Conservation (phyloP, 2,888 invertebrate genomes). For the Patella pellucida region DNA sequence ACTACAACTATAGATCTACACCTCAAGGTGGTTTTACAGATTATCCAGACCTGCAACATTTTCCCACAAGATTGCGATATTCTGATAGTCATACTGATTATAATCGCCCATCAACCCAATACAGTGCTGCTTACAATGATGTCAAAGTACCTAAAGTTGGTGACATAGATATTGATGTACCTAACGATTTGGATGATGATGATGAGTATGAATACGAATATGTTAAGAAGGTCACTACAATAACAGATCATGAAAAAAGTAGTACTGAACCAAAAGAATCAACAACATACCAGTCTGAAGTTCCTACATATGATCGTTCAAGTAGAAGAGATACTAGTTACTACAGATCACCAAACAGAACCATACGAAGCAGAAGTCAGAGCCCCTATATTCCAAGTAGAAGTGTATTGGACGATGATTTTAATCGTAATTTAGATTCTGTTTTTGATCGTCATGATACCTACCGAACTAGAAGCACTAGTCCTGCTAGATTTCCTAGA, state of each 20-base stretch:
- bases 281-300: background rate
- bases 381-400: background rate
- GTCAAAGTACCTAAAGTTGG: too few species aligned
- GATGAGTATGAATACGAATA: slow-evolving; percentile 1
- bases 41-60: slow-evolving; percentile 32
- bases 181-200: background rate
- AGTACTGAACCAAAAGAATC: background rate
- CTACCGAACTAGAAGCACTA: slow-evolving; percentile 14
- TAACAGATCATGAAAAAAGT: background rate
- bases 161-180: too few species aligned
- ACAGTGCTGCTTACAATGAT: background rate
- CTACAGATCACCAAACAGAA: background rate
- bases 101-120: background rate
- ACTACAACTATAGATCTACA: background rate
- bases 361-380: slow-evolving; percentile 8
- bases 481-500: slow-evolving; percentile 15
- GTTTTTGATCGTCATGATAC: background rate
- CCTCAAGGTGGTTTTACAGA: slow-evolving; percentile 17
- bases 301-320: background rate
- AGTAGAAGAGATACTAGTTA: background rate
- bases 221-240: background rate
- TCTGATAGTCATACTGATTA: background rate
- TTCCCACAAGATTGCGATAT: slow-evolving; percentile 26
- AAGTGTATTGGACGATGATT: background rate
- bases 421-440: background rate